Evolutionary conservation across 1,140 invertebrate species (phyloP).

Genomic region (Drosophila baimaii): DNA sequence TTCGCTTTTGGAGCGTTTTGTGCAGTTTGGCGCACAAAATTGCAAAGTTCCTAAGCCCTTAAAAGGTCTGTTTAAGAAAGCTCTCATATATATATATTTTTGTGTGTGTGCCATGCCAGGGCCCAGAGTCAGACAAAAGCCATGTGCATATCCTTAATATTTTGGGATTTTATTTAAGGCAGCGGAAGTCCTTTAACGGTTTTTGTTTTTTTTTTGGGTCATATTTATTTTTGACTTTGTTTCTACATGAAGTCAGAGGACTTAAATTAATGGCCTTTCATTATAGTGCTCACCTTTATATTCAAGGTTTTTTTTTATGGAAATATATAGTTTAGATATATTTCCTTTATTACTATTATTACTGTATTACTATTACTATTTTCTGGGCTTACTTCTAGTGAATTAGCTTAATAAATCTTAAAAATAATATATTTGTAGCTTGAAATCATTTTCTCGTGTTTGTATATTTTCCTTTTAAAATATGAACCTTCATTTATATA

Average conservation of each 20-base stretch:
- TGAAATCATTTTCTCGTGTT: too few relatives aligned
- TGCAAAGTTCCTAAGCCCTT: constrained; percentile 65
- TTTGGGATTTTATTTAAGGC: constrained; percentile 30
- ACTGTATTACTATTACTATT: background rate
- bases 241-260: too few relatives aligned
- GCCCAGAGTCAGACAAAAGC: constrained; percentile 16
- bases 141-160: constrained; percentile 30
- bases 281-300: too few relatives aligned
- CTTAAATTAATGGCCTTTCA: too few relatives aligned
- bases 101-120: constrained; percentile 1
- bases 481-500: too few relatives aligned
- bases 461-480: too few relatives aligned
- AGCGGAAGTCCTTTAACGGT: background rate
- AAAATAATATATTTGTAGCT: background rate
- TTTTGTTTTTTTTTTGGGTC: too few relatives aligned
- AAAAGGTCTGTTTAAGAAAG: constrained; percentile 57
- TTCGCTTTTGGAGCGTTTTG: constrained; percentile 53
- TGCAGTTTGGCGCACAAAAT: constrained; percentile 54
- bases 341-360: too few relatives aligned
- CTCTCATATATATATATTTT: constrained; percentile 27
- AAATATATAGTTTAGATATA: too few relatives aligned
- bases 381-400: too few relatives aligned
- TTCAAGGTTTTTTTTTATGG: too few relatives aligned
- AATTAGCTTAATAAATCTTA: background rate
- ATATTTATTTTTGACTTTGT: background rate